A percentile compares a stretch with the other conserved stretches of the same genome.
Conservation (phyloP, 2,888 invertebrate genomes). For the Sphaerophoria rueppellii region DNA sequence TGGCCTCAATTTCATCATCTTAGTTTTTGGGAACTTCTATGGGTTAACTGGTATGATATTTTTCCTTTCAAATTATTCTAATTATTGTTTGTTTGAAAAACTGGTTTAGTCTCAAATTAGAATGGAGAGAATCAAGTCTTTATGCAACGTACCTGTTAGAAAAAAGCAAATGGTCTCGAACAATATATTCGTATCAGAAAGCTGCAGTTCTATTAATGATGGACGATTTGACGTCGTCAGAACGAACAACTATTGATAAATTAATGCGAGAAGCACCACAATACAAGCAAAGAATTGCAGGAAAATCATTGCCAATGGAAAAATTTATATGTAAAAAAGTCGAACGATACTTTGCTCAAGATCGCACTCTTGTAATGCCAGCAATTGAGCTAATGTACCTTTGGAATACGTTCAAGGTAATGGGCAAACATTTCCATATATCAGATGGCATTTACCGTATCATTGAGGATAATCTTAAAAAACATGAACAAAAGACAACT, state of each 20-base stretch:
- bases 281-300: conserved; percentile 94
- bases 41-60: conserved; percentile 89
- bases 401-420: conserved; percentile 95
- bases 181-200: conserved; percentile 95
- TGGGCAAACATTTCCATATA: conserved; percentile 87
- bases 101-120: conserved; percentile 84
- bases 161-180: conserved; percentile 95
- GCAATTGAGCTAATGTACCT: conserved; percentile 94
- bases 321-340: conserved; percentile 96
- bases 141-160: conserved; percentile 88
- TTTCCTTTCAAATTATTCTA: background rate
- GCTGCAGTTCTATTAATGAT: conserved; percentile 90
- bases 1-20: conserved; percentile 97
- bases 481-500: conserved; percentile 75
- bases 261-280: conserved; percentile 89
- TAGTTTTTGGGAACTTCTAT: conserved; percentile 97
- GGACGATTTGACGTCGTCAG: conserved; percentile 82
- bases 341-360: conserved; percentile 89
- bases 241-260: conserved; percentile 84
- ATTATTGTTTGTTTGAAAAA: background rate
- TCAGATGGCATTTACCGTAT: conserved; percentile 86
- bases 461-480: conserved; percentile 83
- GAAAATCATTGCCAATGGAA: conserved; percentile 98
- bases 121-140: conserved; percentile 90
- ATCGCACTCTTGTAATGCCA: conserved; percentile 89